Conservation (phyloP, 2,888 invertebrate species). For the Ptychoptera albimana region DNA sequence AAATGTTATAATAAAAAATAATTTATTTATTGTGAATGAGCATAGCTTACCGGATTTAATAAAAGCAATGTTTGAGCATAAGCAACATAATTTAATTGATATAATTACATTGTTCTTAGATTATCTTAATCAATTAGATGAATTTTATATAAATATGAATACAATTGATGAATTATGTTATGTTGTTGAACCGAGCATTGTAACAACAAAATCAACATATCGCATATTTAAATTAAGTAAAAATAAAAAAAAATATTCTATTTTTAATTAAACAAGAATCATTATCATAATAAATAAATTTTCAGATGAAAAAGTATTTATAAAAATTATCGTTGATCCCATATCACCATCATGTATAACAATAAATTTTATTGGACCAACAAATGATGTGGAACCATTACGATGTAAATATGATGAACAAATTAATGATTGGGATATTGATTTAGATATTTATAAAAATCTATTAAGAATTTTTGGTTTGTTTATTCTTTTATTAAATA, state of each 20-base stretch:
- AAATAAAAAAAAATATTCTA: background rate
- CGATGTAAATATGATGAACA: slow-evolving; percentile 22
- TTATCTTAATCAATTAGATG: slow-evolving; percentile 18
- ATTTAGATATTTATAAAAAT: slow-evolving; percentile 26
- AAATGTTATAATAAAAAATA: slow-evolving; percentile 12
- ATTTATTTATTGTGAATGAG: slow-evolving; percentile 10
- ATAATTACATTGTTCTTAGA: too few relatives aligned
- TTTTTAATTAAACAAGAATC: background rate
- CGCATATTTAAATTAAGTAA: slow-evolving; percentile 22
- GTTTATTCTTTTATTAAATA: background rate
- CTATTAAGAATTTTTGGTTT: slow-evolving; percentile 22
- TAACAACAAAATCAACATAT: slow-evolving; percentile 21
- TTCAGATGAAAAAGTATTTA: slow-evolving; percentile 19
- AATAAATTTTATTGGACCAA: slow-evolving; percentile 26
- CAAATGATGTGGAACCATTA: slow-evolving; percentile 20
- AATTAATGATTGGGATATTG: slow-evolving; percentile 22
- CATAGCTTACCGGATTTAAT: slow-evolving; percentile 21
- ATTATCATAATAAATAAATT: background rate
- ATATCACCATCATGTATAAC: slow-evolving; percentile 21
- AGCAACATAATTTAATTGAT: too few relatives aligned
- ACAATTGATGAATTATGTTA: slow-evolving; percentile 27
- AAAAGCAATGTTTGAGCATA: too few relatives aligned
- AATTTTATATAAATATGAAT: slow-evolving; percentile 21
- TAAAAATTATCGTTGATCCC: slow-evolving; percentile 25
- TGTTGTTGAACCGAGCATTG: slow-evolving; percentile 21